Evolutionary conservation across 2,113 vertebrate species (phyloP).

Genomic region (Miniopterus natalensis): DNA sequence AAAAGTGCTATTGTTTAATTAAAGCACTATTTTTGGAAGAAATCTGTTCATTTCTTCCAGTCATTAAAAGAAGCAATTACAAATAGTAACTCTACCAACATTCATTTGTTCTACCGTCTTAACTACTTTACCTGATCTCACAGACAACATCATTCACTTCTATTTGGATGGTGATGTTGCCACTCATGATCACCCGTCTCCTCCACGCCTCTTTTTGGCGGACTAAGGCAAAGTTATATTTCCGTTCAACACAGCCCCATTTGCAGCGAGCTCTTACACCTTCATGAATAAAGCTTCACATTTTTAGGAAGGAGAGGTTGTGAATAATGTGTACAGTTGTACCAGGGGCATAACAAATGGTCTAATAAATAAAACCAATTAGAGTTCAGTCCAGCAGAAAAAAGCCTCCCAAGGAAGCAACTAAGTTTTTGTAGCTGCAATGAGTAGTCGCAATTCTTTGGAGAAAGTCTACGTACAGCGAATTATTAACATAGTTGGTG

Average conservation of each 20-base stretch:
- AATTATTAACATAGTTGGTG: background rate
- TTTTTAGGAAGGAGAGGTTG: background rate
- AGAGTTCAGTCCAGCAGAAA: background rate
- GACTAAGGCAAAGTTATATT: background rate
- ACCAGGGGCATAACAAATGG: background rate
- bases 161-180: background rate
- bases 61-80: conserved; percentile 29
- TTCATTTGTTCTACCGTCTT: background rate
- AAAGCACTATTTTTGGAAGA: conserved; percentile 50
- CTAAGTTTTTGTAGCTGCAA: background rate
- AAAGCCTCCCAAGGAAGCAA: background rate
- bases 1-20: conserved; percentile 42
- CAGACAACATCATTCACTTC: background rate
- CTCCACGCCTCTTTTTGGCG: background rate
- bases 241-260: background rate
- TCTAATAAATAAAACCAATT: conserved; percentile 67
- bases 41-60: background rate
- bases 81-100: conserved; percentile 29
- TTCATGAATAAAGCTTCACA: background rate
- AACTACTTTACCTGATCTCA: background rate
- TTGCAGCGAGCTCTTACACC: background rate
- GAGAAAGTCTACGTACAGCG: background rate
- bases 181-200: background rate
- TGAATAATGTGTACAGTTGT: background rate
- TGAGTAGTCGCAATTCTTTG: background rate